Evolutionary conservation across 2,888 invertebrate species (phyloP).

Genomic region (Caenorhabditis sp.): DNA sequence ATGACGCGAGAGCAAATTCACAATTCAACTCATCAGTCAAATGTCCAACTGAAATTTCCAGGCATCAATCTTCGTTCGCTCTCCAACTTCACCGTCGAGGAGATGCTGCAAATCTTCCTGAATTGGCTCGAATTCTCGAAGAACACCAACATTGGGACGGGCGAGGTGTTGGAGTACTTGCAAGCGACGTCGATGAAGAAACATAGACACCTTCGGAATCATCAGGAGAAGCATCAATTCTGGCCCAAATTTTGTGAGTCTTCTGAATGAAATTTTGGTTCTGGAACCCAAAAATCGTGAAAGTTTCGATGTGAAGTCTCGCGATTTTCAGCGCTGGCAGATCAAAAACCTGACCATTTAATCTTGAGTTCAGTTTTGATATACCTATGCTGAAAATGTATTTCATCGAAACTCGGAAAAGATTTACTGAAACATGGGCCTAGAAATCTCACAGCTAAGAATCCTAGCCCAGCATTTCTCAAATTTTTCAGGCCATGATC

Average conservation of each 20-base stretch:
- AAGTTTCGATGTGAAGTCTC: no score
- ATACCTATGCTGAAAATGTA: no score
- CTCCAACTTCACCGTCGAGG: slow-evolving; percentile 35
- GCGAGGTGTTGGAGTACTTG: slow-evolving; percentile 29
- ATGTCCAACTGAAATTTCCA: slow-evolving; percentile 1
- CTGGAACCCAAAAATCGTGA: no score
- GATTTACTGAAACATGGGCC: not conserved
- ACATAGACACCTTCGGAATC: not conserved
- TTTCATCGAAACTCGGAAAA: no score
- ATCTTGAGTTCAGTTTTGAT: no score
- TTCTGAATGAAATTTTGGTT: no score
- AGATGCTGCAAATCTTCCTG: slow-evolving; percentile 29
- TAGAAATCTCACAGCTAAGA: not conserved
- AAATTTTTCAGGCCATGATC: slow-evolving; percentile 21
- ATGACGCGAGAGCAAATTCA: no score
- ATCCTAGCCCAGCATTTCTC: no score
- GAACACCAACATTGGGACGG: not conserved
- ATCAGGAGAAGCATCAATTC: slow-evolving; percentile 36
- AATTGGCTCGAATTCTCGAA: slow-evolving; percentile 55
- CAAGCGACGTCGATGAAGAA: slow-evolving; percentile 1
- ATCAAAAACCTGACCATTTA: no score
- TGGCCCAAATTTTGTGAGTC: slow-evolving; percentile 52
- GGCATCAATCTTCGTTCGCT: slow-evolving; percentile 21
- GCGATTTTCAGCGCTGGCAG: no score
- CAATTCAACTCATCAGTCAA: no score